A percentile compares a stretch with the other conserved stretches of the same genome.
Evolutionary conservation across 2,888 invertebrate species (phyloP).

Genomic region (Drosophila kambysellisi): DNA sequence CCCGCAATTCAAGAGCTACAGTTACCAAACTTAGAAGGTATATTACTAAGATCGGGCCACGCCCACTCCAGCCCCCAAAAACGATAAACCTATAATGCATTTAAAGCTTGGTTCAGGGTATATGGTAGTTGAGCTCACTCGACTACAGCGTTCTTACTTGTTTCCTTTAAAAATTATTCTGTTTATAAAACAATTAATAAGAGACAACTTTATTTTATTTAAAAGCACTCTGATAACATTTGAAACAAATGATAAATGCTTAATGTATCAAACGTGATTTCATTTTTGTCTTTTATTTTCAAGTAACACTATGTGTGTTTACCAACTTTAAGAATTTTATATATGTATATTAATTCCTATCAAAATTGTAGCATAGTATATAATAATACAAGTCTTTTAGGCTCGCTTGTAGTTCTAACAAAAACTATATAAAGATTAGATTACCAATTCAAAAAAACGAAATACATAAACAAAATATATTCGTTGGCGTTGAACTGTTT

Average conservation of each 20-base stretch:
- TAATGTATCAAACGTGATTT: not conserved
- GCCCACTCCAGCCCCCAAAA: too few relatives aligned
- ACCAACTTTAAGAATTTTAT: not conserved
- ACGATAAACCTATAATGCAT: too few relatives aligned
- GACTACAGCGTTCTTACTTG: too few relatives aligned
- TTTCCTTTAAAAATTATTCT: not conserved
- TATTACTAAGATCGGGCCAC: too few relatives aligned
- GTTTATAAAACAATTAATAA: not conserved
- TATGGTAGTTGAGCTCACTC: too few relatives aligned
- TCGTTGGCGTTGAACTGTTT: not conserved
- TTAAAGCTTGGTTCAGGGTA: too few relatives aligned
- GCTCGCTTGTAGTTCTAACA: not conserved
- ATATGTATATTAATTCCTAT: not conserved
- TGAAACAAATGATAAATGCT: not conserved
- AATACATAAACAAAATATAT: not conserved
- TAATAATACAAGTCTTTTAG: not conserved
- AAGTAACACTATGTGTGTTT: not conserved
- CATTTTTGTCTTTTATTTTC: not conserved
- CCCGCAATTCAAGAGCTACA: too few relatives aligned
- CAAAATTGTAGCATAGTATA: not conserved
- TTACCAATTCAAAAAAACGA: not conserved
- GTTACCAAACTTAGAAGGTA: too few relatives aligned
- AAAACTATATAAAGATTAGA: not conserved
- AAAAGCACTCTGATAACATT: not conserved
- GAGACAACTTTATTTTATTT: not conserved